A percentile compares a stretch with the other conserved stretches of the same genome.
phyloP scores from a whole-genome alignment of 2,888 invertebrate genomes.

The Girardia tigrina region DNA sequence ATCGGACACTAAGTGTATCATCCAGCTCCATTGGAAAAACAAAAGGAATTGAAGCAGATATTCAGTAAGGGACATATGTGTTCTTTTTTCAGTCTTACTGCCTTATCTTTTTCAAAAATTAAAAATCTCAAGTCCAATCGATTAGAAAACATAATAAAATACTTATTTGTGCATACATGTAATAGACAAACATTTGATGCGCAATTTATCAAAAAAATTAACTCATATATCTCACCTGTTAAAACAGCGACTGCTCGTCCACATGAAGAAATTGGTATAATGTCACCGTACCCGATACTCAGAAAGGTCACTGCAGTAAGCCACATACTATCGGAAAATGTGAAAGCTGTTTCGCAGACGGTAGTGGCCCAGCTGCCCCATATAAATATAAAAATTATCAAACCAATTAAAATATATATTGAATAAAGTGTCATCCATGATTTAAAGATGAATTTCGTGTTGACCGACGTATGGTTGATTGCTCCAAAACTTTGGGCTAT shows the following conservation, averaged over 20 bases:
- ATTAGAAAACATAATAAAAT: too few species aligned
- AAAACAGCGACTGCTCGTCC: not conserved
- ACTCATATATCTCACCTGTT: not conserved
- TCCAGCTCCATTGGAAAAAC: too few species aligned
- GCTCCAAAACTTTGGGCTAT: not conserved
- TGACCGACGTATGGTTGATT: not conserved
- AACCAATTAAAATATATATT: not conserved
- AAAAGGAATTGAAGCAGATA: too few species aligned
- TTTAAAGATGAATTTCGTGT: slow-evolving; percentile 14
- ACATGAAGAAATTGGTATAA: not conserved
- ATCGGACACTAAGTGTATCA: too few species aligned
- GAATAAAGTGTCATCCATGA: not conserved
- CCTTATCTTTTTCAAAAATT: too few species aligned
- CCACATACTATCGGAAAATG: slow-evolving; percentile 12
- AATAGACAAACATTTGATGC: too few species aligned
- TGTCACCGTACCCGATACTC: not conserved
- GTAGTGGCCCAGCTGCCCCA: not conserved
- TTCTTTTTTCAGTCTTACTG: too few species aligned
- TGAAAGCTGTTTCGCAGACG: not conserved
- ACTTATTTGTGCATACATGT: too few species aligned
- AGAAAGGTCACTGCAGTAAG: not conserved
- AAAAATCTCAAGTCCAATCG: too few species aligned
- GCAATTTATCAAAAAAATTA: too few species aligned
- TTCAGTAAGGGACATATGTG: too few species aligned
- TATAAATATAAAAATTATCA: not conserved